Evolutionary conservation across 1,140 invertebrate genomes (phyloP), one percentile per base, ranked within the genome.

Genomic region (Drosophila biarmipes): DNA sequence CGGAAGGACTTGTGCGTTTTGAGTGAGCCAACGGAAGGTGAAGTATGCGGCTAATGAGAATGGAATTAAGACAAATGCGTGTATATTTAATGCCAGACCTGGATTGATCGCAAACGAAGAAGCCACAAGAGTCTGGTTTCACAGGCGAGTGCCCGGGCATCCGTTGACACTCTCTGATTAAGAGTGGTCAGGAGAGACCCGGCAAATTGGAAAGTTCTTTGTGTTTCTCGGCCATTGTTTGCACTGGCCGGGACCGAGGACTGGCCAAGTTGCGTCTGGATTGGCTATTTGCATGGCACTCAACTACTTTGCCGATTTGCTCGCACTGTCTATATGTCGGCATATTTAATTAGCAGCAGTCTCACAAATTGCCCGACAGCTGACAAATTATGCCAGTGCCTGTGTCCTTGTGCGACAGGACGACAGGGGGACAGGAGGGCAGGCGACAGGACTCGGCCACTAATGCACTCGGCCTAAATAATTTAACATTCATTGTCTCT

Each of bases 401-500:
- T 37, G 42, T 67, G 43, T 19, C 24, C 24, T 17, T 37, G 15
- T 72, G 69, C n/a, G n/a, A n/a, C n/a, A n/a, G n/a, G n/a, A n/a
- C n/a, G n/a, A n/a, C n/a, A n/a, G n/a, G n/a, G n/a, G n/a, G n/a
- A 34, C 51, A 67, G 61, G 52, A 59, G 45, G 48, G 48, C 37
- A 67, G 63, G 49, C 57, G 53, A 52, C 34, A 42, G 53, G 48
- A 59, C 31, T 57, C 35, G 53, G 54, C 43, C 78, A 76, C 84
- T 87, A 87, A 87, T 87, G 82, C 84, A 89, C 66, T 89, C 64
- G 54, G 51, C 66, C 84, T 87, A 74, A 89, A 87, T 87, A 76
- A 87, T 87, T 89, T 64, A 87, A 46, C 49, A 55, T 57, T 48
- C 62, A 69, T 73, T 86, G 81, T 77, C 73, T 73, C 59, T 75